Base-by-base conservation (phyloP, 2,888 invertebrate species). In the Ormyrus thymus region DNA sequence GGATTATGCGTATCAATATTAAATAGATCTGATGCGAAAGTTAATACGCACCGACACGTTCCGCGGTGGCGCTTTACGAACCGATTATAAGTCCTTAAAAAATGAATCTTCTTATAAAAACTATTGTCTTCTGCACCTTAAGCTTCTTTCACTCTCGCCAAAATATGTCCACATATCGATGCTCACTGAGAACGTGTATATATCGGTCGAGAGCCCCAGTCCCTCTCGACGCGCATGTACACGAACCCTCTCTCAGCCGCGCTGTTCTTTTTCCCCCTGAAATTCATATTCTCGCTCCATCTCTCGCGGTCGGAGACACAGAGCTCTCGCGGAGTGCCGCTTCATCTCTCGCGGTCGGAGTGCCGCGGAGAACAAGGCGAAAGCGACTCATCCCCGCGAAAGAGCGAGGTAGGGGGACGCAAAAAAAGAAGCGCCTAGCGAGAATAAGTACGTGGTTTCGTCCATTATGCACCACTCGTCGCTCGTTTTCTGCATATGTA, bases 361-460 rank as follows among this genome's bases (percentile, higher is more conserved):
- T 8, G 43, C 15, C 10, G 9, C 15, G 15, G 29, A 51, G 29
- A 29, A 70, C n/a, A 51, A 59, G 48, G 29, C 59, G 80, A 51
- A 75, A 62, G 53, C 29, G 29, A 29, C 29, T 29, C 29, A 29
- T 29, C 29, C 29, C 29, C 29, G 29, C 29, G n/a, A 69, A 13
- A 78, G 75, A 69, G 72, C 81, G 70, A 68, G 64, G n/a, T n/a
- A n/a, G 15, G 79, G 78, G 15, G 81, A 82, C 15, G 78, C 29
- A 82, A 43, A 51, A 81, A 83, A 82, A 48, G 66, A 70, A 43
- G 79, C 82, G 68, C 82, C 86, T 55, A 45, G 71, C 45, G 82
- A 86, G 86, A 85, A 79, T 71, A 72, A 59, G 55, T 62, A 64
- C 53, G 55, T 65, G 66, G 56, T 59, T 70, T 69, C 59, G 61